Evolutionary conservation across 1,140 invertebrate genomes (phyloP), one percentile per base, ranked within the genome.

Genomic region (Branchinecta lynchi): DNA sequence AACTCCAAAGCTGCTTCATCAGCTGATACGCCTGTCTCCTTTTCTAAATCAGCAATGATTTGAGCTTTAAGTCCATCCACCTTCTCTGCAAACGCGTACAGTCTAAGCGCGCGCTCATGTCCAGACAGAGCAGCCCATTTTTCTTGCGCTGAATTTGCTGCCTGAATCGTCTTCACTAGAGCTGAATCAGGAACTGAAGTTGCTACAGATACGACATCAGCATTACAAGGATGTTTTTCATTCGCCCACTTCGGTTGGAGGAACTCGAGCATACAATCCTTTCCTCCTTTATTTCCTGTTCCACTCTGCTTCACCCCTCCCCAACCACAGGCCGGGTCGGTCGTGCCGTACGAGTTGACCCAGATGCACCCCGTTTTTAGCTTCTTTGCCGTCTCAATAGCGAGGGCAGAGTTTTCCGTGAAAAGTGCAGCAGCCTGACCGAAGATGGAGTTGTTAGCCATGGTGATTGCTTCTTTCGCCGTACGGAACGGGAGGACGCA

Each of bases 401-500:
- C 80, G 44, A 84, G 72, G 60, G 79, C 78, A n/a, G 82, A 75
- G 74, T 82, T 83, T 77, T 85, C 82, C 8, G 81, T 80, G 82
- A 83, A 85, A 7, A 86, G 76, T 72, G 82, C 82, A 7, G 79
- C 79, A 32, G 76, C 82, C 7, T 81, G 74, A 12, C 81, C 82
- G 74, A 81, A 82, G 15, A 77, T 75, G 10, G 78, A 79, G 72
- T 83, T 83, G 75, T 85, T 85, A 12, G 82, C 80, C 15, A 86
- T 75, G 44, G 77, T 72, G 7, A 85, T 77, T 9, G 81, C 82
- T 77, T 86, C 85, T 72, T 84, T 84, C 3, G 82, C 80, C 15
- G 82, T 85, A 67, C 84, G 77, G 76, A 86, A 86, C 17, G 83
- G 78, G 20, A 83, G 73, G 7, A 80, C 77, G 10, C 80, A 78